Evolutionary conservation across 2,113 vertebrate genomes (phyloP), one percentile per base, ranked within the genome.

Genomic region (Carlito syrichta): DNA sequence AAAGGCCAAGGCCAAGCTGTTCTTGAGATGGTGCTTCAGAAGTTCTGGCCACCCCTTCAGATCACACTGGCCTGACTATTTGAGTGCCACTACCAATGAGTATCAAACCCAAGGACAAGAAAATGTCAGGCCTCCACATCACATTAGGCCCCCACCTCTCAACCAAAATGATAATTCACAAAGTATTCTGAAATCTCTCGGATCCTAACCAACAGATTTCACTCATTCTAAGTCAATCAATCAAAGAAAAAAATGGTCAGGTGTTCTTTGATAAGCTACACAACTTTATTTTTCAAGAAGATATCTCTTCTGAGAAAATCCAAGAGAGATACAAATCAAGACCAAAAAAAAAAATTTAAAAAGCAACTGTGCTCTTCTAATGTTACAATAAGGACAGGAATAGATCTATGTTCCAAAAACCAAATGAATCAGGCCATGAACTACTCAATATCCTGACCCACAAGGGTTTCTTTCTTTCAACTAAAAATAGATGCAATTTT

Each of bases 141-240:
- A 22, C 54, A 4, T 60, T 11, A 27, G n/a, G 14, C 23, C 35
- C 27, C 45, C 6, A 9, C 22, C 62, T 30, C 14, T 63, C 56
- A 0, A 63, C 25, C 71, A 30, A 54, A 74, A n/a, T 0, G 23
- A 73, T 8, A 35, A 74, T 0, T 22, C 6, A 10, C 2, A 3
- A 8, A 43, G 38, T 10, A 4, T 2, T 20, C 71, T 1, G 48
- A 0, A 11, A 20, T 3, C 3, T 7, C 17, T 56, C 23, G 0
- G 73, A 8, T 14, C 32, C 32, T 32, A 25, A 6, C 40, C 14
- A 6, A 12, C 11, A 38, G 19, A 6, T 6, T 6, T 23, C 52
- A 54, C 25, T 54, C 60, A 1, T 4, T 11, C 73, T 81, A 11
- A 3, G 32, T 13, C 43, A 22, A 3, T 3, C 2, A 0, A 16